phyloP scores from a whole-genome alignment of 2,797 vertebrate genomes.

The Pristis pectinata region DNA sequence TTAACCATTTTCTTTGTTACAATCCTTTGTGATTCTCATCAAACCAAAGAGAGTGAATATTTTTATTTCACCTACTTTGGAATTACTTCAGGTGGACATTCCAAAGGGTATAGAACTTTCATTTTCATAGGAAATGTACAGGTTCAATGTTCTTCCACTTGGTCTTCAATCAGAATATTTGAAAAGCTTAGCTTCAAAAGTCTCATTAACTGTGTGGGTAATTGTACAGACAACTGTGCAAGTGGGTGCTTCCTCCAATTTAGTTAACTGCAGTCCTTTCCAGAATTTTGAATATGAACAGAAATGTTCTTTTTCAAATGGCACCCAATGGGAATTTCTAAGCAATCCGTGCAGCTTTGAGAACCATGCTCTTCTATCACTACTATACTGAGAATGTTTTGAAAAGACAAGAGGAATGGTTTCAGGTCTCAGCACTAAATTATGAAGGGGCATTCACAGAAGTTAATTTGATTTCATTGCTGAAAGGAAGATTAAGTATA shows the following conservation, averaged over 20 bases:
- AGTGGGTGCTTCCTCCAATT: neutral
- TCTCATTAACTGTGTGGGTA: neutral
- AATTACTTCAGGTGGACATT: neutral
- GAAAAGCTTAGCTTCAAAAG: neutral
- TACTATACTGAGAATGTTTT: neutral
- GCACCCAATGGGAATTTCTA: neutral
- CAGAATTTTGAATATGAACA: neutral
- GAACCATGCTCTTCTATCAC: neutral
- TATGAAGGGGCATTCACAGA: constrained; percentile 17
- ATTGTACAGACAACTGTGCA: neutral
- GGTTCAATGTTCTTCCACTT: neutral
- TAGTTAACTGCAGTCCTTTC: neutral
- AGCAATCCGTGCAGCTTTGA: neutral
- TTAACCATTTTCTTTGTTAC: neutral
- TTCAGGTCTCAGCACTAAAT: neutral
- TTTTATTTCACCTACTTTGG: neutral
- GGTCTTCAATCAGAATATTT: neutral
- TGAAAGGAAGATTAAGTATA: neutral
- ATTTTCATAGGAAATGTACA: neutral
- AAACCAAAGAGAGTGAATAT: neutral
- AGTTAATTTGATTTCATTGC: neutral
- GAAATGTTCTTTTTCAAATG: neutral
- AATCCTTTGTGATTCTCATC: neutral
- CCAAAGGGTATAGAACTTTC: neutral
- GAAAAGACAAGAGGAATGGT: neutral